A percentile compares a stretch with the other conserved stretches of the same genome.
Conservation (phyloP, 64 coral and sea anemone genomes). For the Cladopsammia gracilis region DNA sequence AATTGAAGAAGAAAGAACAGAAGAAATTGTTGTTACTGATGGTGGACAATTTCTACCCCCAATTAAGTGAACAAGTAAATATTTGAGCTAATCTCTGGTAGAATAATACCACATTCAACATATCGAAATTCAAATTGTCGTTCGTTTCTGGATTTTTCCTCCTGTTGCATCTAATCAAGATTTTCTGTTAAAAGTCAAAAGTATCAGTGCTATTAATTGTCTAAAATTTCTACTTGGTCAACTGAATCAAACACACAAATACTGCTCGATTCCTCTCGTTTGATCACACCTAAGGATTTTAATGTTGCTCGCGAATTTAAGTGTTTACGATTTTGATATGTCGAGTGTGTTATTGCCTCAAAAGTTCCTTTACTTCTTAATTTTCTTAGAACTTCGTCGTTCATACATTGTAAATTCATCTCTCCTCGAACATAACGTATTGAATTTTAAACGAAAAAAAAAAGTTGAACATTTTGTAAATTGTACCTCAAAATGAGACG, state of each 20-base stretch:
- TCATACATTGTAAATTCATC: not conserved
- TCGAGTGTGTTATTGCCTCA: not conserved
- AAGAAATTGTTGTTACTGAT: not conserved
- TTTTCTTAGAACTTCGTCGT: not conserved
- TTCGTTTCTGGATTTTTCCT: too few relatives aligned
- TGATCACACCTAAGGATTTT: not conserved
- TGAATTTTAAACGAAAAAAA: not conserved
- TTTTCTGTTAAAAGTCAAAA: too few relatives aligned
- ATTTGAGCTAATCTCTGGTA: not conserved
- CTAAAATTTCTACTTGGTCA: too few relatives aligned
- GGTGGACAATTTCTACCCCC: constrained; percentile 68
- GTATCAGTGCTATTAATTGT: too few relatives aligned
- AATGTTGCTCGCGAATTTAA: not conserved
- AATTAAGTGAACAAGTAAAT: constrained; percentile 25
- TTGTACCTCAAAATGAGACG: not conserved
- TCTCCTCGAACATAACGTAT: not conserved
- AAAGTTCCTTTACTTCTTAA: not conserved
- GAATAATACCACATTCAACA: not conserved
- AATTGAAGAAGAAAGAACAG: constrained; percentile 9
- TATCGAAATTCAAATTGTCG: not conserved
- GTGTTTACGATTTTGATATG: not conserved
- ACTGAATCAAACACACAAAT: too few relatives aligned
- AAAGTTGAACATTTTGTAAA: not conserved
- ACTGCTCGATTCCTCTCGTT: not conserved
- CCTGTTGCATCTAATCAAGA: too few relatives aligned